Evolutionary conservation across 2,888 invertebrate genomes (phyloP), one percentile per base, ranked within the genome.

Genomic region (Cenopis cana): DNA sequence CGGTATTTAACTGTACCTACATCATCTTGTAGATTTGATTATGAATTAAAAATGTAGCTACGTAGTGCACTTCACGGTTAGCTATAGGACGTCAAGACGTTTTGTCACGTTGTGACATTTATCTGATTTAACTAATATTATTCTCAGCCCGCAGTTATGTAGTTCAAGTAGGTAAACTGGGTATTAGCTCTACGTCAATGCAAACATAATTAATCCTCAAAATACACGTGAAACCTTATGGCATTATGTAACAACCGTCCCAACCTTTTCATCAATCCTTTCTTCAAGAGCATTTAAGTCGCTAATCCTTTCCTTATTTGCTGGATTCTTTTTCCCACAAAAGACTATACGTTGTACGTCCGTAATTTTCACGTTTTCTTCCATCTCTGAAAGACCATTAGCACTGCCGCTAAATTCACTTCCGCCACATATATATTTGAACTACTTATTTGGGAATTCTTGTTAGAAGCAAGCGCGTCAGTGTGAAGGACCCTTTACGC

Each of bases 221-320:
- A 20, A 52, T 24, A 50, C 52, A 64, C 62, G 14, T 52, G 12
- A 33, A 62, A 14, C 24, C 38, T 38, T 54, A 52, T 20, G 52
- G 36, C 14, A 52, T 49, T 50, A 29, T 17, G 50, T 14, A 41
- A 62, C 62, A 33, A 17, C 18, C 49, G 38, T 52, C 36, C 52
- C 54, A 38, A 52, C 64, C 38, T 24, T 24, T 54, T 20, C n/a
- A 36, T 46, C n/a, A 18, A 10, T 20, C 56, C 33, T 49, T 20
- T 41, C 8, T 41, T 29, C 54, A 41, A 54, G 41, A 20, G 50
- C 64, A 69, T 69, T 69, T 49, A 69, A 69, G 55, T 60, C 46
- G 6, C 50, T 69, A 69, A 69, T 69, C 64, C 69, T 64, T 69
- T 56, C 62, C 49, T 64, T 69, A 57, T 41, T 69, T 50, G 50